A percentile compares a stretch with the other conserved stretches of the same genome.
These are phyloP conservation scores for Diplosoma virens DNA, from an alignment of 23 tunicate species.

Conservation along the genomic window DNA sequence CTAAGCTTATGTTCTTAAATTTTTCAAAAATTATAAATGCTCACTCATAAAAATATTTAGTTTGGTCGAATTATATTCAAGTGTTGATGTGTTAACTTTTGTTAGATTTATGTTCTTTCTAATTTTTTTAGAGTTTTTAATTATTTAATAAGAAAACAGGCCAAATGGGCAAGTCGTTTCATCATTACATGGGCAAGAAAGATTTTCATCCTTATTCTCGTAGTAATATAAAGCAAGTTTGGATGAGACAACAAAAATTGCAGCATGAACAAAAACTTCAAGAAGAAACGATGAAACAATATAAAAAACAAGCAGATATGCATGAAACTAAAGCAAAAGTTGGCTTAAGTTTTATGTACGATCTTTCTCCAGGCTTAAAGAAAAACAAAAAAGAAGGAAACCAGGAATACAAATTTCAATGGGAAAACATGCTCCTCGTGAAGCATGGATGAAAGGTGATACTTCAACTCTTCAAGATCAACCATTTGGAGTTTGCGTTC, in stretches of 20 bases:
- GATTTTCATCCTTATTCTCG: constrained; percentile 96
- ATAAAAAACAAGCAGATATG: constrained; percentile 89
- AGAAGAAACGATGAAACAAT: constrained; percentile 96
- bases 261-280: constrained; percentile 79
- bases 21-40: too few species aligned
- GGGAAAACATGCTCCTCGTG: constrained; percentile 98
- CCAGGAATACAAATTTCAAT: constrained; percentile 87
- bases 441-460: constrained; percentile 94
- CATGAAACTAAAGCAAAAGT: constrained; percentile 99
- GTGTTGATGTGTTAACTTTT: too few species aligned
- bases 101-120: too few species aligned
- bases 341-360: constrained; percentile 99
- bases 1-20: too few species aligned
- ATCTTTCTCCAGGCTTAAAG: constrained; percentile 89
- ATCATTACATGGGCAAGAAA: constrained; percentile 99
- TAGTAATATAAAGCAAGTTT: constrained; percentile 91
- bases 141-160: too few species aligned
- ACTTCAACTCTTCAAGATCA: constrained; percentile 82
- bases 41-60: too few species aligned
- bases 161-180: constrained; percentile 98
- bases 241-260: constrained; percentile 98
- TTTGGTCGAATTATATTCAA: too few species aligned
- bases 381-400: constrained; percentile 74
- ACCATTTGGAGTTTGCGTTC: constrained; percentile 95
- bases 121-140: too few species aligned